These are phyloP conservation scores for Drosophila saltans DNA, from an alignment of 1,140 invertebrate species.

Conservation along the genomic window DNA sequence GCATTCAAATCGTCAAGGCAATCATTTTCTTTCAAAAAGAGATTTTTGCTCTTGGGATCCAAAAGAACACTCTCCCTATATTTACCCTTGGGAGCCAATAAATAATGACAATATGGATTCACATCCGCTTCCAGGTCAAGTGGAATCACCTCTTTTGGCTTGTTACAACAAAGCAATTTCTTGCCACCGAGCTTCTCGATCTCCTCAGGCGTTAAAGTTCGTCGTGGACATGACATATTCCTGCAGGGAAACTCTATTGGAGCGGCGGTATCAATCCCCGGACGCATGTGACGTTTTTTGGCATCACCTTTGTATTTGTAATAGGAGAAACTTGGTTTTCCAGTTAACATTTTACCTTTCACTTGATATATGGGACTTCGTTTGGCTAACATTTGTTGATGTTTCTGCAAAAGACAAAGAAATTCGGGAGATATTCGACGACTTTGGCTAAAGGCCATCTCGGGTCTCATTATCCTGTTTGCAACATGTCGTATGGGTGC, in stretches of 20 bases:
- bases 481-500: constrained; percentile 13
- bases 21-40: constrained; percentile 1
- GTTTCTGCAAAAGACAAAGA: constrained; percentile 18
- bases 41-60: background rate
- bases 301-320: constrained; percentile 32
- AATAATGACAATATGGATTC: background rate
- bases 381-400: constrained; percentile 7
- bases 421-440: constrained; percentile 38
- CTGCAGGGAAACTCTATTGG: constrained; percentile 33
- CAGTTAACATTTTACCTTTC: background rate
- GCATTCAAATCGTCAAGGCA: background rate
- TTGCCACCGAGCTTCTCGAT: background rate
- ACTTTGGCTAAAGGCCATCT: background rate
- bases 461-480: background rate
- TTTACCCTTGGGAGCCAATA: background rate
- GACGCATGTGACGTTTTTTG: constrained; percentile 35
- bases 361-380: background rate
- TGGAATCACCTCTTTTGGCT: background rate
- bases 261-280: constrained; percentile 40
- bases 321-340: constrained; percentile 22
- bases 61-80: background rate
- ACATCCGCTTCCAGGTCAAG: too few species aligned
- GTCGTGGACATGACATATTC: constrained; percentile 8
- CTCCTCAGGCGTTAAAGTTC: background rate
- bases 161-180: background rate